Base-by-base conservation (phyloP, 2,888 invertebrate genomes). In the Drosophila hamatofila region DNA sequence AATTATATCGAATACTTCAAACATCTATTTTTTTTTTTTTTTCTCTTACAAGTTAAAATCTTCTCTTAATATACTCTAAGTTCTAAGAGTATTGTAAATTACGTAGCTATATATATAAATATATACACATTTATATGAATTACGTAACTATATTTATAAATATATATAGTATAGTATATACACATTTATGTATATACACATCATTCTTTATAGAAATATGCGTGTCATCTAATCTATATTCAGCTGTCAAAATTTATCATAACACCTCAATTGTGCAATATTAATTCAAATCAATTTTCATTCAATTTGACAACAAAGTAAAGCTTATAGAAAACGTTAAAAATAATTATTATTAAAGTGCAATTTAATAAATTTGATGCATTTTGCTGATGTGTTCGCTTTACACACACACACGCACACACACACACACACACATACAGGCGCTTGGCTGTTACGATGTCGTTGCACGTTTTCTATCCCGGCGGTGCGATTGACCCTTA, bases 401-500 rank as follows among this genome's bases (percentile, higher is more conserved):
- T n/a, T 4, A n/a, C 21, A 21, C 21, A 21, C 21, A 42, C 14
- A 21, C 14, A 8, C 16, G 25, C 44, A 16, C 8, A 44, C 16
- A 23, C 16, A 25, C 27, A 48, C 11, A 27, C 46, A 25, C 16
- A 25, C 16, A 27, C 27, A 8, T 8, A 25, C 16, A 9, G 21
- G 14, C 35, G 23, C 23, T 44, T 44, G 14, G 23, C 42, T 33
- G 8, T 25, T 33, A 14, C 35, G 35, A n/a, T 52, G 23, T 23
- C 35, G 12, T 52, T 21, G 46, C 57, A 61, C 65, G 65, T 61
- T 49, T 44, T 18, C 18, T 37, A 16, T 56, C 75, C 48, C 59
- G 39, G 39, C 49, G 62, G 69, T 54, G 48, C 62, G 48, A 69
- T 77, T 78, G 66, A 78, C 54, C 59, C 57, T 57, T 48, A 54